Evolutionary conservation across 2,113 vertebrate genomes (phyloP), one percentile per base, ranked within the genome.

Genomic region (Phalacrocorax aristotelis): DNA sequence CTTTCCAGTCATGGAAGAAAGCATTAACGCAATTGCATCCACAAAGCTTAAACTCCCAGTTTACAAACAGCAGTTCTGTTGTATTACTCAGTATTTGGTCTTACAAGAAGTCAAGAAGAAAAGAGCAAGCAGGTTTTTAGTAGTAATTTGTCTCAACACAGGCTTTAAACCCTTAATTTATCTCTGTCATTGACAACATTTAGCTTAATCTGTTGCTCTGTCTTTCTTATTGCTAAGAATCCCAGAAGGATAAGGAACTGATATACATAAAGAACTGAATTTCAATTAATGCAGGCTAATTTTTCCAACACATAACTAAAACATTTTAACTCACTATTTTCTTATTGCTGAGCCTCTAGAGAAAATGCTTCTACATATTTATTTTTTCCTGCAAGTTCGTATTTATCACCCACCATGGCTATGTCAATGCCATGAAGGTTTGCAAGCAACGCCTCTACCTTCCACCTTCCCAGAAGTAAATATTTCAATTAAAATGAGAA

Each of bases 261-360:
- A 96, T 96, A 92, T 46, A 95, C 90, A 97, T 84, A 76, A 95
- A 96, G 96, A 89, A 90, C 78, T 70, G 96, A 93, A 95, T 93
- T 96, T 92, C 96, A 96, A 93, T 97, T 97, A 97, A 95, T 70
- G 69, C 55, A 46, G 90, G 77, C 69, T 97, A 96, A 97, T 98
- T 97, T 96, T 91, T 93, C 89, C 92, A 69, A 80, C 84, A 80
- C 44, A 19, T 83, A 96, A 89, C 90, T 93, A 77, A 92, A 97
- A 93, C 85, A 80, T 92, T 95, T 92, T 80, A 96, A 70, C 95
- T 96, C 84, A 11, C 65, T 40, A 54, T 88, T 95, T 97, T 84
- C 96, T 94, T 30, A 15, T 42, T 52, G 89, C 91, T 18, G 11
- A 74, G 34, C 60, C 97, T 93, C 72, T 9, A 46, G 95, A 91